These are phyloP conservation scores for Pseudoatta argentina DNA, from an alignment of 1,140 invertebrate genomes.

Conservation along the genomic window DNA sequence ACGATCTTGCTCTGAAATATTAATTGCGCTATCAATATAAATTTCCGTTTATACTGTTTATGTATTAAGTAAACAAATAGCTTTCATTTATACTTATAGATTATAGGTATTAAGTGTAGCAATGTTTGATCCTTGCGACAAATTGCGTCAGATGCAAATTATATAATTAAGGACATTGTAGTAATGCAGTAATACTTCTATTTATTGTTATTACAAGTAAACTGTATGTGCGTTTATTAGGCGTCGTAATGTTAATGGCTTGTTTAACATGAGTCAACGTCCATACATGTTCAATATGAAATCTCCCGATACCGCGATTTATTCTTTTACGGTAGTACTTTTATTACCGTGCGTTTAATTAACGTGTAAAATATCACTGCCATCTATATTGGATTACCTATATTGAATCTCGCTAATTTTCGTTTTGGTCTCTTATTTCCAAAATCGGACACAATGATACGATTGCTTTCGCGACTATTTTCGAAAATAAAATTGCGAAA, in stretches of 20 bases:
- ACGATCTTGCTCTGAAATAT: not conserved
- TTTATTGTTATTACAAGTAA: not conserved
- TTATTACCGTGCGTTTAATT: constrained; percentile 4
- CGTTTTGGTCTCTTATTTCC: not conserved
- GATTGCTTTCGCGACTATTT: not conserved
- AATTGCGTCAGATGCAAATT: not conserved
- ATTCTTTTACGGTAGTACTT: not conserved
- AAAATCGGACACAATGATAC: not conserved
- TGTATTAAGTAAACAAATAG: not conserved
- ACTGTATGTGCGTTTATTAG: not conserved
- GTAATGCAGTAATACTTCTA: not conserved
- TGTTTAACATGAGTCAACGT: constrained; percentile 8
- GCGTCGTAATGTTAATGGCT: not conserved
- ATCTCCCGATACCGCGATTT: not conserved
- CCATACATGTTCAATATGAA: not conserved
- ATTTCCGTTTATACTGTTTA: not conserved
- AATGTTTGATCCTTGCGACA: not conserved
- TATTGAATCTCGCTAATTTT: not conserved
- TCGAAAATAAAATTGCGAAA: not conserved
- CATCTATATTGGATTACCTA: not conserved
- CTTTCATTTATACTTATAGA: not conserved
- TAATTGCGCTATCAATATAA: not conserved
- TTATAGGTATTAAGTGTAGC: not conserved
- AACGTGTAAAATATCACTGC: constrained; percentile 8
- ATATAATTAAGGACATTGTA: constrained; percentile 1